These are phyloP conservation scores for Melieria omissa DNA, from an alignment of 2,888 invertebrate genomes.

Conservation along the genomic window DNA sequence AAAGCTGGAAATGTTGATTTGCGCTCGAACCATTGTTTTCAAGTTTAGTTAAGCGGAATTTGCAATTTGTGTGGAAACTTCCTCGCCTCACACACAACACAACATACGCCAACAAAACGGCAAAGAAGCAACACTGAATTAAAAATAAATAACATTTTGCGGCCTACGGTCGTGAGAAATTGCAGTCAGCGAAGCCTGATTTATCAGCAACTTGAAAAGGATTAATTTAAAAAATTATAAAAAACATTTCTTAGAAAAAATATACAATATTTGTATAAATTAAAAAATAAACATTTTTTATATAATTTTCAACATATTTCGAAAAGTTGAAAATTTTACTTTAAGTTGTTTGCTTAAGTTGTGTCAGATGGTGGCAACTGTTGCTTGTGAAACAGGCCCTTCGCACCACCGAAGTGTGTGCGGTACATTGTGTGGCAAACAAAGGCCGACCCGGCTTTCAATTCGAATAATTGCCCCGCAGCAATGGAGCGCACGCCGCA, in stretches of 20 bases:
- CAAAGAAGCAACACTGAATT: conserved; percentile 2
- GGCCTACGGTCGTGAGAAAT: not conserved
- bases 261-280: no score
- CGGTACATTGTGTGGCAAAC: not conserved
- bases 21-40: conserved; percentile 23
- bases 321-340: no score
- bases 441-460: conserved; percentile 1
- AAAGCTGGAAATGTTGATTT: conserved; percentile 14
- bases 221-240: not conserved
- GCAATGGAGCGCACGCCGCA: conserved; percentile 4
- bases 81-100: not conserved
- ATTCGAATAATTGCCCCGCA: conserved; percentile 17
- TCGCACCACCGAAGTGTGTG: not conserved
- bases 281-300: no score
- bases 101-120: not conserved
- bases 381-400: not conserved
- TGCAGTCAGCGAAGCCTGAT: not conserved
- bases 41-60: not conserved
- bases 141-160: conserved; percentile 17
- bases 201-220: not conserved
- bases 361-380: no score
- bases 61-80: not conserved
- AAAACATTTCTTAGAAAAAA: no score
- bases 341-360: no score
- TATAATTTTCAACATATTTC: no score